Percentiles rank a stretch among this genome's conserved stretches.
Conservation (phyloP, 2,797 vertebrate genomes). For the Peromyscus attwateri region DNA sequence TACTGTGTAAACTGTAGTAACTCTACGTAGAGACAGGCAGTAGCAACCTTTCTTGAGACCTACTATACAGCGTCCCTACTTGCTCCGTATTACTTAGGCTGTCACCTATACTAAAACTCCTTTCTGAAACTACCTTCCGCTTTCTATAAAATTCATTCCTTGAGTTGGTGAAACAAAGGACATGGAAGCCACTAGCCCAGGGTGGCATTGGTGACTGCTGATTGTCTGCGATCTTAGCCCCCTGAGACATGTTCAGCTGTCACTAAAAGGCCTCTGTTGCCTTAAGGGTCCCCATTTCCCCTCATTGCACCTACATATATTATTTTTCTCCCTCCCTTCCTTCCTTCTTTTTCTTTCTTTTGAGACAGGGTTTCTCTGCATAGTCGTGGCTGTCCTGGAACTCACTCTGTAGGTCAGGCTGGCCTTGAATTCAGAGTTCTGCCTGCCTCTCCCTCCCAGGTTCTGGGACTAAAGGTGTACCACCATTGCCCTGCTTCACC, state of each 20-base stretch:
- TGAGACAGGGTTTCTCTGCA: neutral
- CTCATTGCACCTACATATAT: neutral
- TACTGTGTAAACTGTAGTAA: neutral
- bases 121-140: neutral
- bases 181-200: neutral
- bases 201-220: neutral
- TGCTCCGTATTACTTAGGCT: neutral
- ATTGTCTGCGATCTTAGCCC: too few species aligned
- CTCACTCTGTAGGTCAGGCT: neutral
- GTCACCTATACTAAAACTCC: neutral
- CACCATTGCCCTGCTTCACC: neutral
- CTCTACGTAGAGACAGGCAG: too few species aligned
- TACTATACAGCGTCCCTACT: neutral
- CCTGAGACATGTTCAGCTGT: neutral
- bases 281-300: neutral
- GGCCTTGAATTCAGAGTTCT: neutral
- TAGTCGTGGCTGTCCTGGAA: neutral
- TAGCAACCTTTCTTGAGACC: neutral
- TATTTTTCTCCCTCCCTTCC: neutral
- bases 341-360: neutral
- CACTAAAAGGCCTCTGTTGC: too few species aligned
- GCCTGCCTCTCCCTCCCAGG: neutral
- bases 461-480: neutral
- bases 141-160: neutral
- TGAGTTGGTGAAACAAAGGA: neutral